These are phyloP conservation scores for Elaphurus davidianus DNA, from an alignment of 2,113 vertebrate species.

Conservation along the genomic window DNA sequence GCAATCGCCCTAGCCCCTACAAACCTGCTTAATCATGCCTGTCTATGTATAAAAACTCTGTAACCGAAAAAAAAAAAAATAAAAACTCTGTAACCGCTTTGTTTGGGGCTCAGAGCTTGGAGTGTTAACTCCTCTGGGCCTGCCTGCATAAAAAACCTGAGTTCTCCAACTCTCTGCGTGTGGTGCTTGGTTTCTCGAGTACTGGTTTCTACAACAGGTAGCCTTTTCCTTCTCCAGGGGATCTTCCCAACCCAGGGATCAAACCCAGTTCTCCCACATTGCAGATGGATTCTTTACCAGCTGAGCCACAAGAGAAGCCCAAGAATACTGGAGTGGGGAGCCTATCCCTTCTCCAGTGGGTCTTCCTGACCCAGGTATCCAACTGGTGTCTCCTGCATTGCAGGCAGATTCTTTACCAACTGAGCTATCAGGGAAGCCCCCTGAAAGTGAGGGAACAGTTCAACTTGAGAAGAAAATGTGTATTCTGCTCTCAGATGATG, in stretches of 20 bases:
- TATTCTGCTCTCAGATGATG: neutral
- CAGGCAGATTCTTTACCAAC: neutral
- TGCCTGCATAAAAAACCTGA: rapidly evolving
- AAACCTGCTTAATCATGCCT: neutral
- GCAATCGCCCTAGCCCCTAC: neutral
- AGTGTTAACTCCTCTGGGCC: neutral
- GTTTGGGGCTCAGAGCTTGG: neutral
- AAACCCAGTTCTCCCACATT: neutral
- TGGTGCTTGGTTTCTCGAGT: neutral
- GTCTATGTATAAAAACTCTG: neutral
- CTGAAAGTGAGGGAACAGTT: neutral
- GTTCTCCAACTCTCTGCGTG: neutral
- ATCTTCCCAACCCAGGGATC: neutral
- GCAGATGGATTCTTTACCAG: neutral
- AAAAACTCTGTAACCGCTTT: neutral
- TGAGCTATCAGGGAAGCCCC: neutral
- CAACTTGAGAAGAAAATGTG: neutral
- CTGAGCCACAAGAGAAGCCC: neutral
- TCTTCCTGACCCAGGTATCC: neutral
- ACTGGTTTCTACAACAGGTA: neutral
- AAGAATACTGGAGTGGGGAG: neutral
- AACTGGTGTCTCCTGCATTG: neutral
- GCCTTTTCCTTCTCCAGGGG: neutral
- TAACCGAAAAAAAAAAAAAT: too few species aligned
- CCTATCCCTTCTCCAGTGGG: neutral